These are phyloP conservation scores for Neosalanx taihuensis DNA, from an alignment of 2,797 vertebrate species.

Conservation along the genomic window DNA sequence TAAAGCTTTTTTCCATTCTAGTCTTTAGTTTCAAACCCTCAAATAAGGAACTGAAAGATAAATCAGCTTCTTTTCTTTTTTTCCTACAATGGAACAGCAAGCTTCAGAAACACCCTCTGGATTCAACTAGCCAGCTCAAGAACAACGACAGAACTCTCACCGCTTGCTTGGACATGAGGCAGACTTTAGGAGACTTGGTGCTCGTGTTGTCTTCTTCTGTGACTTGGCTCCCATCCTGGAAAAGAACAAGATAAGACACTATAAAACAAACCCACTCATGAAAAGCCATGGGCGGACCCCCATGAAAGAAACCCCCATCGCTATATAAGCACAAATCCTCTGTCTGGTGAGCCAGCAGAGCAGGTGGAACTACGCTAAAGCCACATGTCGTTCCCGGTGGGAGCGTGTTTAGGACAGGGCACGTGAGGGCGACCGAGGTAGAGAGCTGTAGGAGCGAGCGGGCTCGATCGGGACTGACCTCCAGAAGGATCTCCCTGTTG, in stretches of 20 bases:
- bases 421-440: not conserved
- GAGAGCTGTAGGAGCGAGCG: not conserved
- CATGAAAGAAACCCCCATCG: constrained; percentile 38
- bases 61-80: no score
- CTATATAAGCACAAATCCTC: constrained; percentile 48
- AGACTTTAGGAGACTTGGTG: constrained; percentile 47
- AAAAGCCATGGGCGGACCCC: not conserved
- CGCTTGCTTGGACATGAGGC: constrained; percentile 51
- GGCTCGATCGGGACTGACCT: constrained; percentile 60
- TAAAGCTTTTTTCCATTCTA: no score
- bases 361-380: constrained; percentile 24
- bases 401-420: no score
- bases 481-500: constrained; percentile 75
- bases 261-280: not conserved
- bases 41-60: no score
- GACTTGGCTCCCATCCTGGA: constrained; percentile 59
- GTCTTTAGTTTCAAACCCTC: no score
- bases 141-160: constrained; percentile 45
- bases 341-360: not conserved
- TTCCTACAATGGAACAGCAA: no score
- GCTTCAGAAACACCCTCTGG: no score
- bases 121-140: no score
- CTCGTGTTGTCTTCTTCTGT: constrained; percentile 38
- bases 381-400: not conserved
- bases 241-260: constrained; percentile 18